Evolutionary conservation across 2,888 invertebrate genomes (phyloP), one percentile per base, ranked within the genome.

Genomic region (Luperina nickerlii): DNA sequence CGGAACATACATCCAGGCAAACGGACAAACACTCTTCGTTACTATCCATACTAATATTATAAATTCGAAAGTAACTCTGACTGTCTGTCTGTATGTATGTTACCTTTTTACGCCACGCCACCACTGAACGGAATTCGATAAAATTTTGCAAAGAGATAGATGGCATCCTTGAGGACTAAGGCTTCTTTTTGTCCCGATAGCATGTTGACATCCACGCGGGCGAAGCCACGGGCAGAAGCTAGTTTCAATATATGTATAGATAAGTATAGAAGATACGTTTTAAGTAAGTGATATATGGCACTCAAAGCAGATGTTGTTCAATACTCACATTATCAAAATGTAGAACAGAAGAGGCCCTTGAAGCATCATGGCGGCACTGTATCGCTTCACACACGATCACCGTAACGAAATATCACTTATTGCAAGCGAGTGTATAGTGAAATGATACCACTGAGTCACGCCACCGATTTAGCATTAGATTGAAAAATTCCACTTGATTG

Each of bases 271-370:
- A 83, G 60, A 74, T 78, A 81, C 76, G 74, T 77, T 79, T 71
- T 51, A 79, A 82, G 69, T 82, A 83, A 81, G 82, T 78, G 66
- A 74, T 78, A 76, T 72, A 82, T 77, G 65, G 68, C 69, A 62
- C 54, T 78, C 42, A 54, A 78, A 76, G 78, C 87, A 90, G 83
- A 87, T 88, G 88, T 79, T 82, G 65, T 83, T 84, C 73, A 85
- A 89, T 95, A 96, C 96, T 96, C 83, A 96, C 96, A 95, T 94
- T 88, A 94, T 92, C 79, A 93, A 92, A 87, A 94, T 90, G 92
- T 92, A 94, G 89, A 94, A 92, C 89, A 94, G 89, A 79, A 94
- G 91, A 87, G 92, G 91, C 90, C 92, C 91, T 92, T 92, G 93
- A 87, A 92, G 89, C 86, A 89, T 88, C 94, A 94, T 95, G 91